A percentile compares a stretch with the other conserved stretches of the same genome.
Evolutionary conservation across 2,797 vertebrate genomes (phyloP).

Genomic region (Enteromius anoplus): DNA sequence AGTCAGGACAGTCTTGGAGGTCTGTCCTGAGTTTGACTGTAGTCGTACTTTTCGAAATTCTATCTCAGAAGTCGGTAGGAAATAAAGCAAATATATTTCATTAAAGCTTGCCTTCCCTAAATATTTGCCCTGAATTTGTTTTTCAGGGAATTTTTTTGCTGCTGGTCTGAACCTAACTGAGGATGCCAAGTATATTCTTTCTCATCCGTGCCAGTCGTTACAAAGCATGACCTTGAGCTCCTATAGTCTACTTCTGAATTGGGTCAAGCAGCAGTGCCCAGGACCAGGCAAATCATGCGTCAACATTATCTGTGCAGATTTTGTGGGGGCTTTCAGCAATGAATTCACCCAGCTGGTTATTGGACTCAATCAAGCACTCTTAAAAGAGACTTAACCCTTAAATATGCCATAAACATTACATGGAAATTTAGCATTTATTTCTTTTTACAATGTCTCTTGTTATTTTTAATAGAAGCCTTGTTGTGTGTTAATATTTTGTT

Average conservation of each 20-base stretch:
- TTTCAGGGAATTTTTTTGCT: slow-evolving; percentile 72
- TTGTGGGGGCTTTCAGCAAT: slow-evolving; percentile 61
- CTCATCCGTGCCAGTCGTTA: slow-evolving; percentile 71
- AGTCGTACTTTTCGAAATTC: background rate
- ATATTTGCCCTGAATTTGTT: background rate
- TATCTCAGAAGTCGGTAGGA: background rate
- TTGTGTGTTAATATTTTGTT: background rate
- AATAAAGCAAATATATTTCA: background rate
- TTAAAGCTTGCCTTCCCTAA: background rate
- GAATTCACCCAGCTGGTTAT: slow-evolving; percentile 73
- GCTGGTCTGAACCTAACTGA: slow-evolving; percentile 80
- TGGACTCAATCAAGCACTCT: slow-evolving; percentile 69
- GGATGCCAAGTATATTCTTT: slow-evolving; percentile 65
- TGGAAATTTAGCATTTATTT: background rate
- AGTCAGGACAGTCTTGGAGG: background rate
- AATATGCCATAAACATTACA: background rate
- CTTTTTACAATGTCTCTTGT: background rate
- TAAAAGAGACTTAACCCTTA: background rate
- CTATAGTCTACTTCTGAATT: slow-evolving; percentile 66
- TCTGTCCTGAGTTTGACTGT: background rate
- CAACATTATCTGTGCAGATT: slow-evolving; percentile 79
- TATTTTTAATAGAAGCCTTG: too few relatives aligned
- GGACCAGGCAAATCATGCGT: slow-evolving; percentile 56
- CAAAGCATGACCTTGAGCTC: slow-evolving; percentile 68
- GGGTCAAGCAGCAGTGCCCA: slow-evolving; percentile 69